A percentile compares a stretch with the other conserved stretches of the same genome.
These are phyloP conservation scores for Dynastes hyllus DNA, from an alignment of 2,888 invertebrate species.

Conservation along the genomic window DNA sequence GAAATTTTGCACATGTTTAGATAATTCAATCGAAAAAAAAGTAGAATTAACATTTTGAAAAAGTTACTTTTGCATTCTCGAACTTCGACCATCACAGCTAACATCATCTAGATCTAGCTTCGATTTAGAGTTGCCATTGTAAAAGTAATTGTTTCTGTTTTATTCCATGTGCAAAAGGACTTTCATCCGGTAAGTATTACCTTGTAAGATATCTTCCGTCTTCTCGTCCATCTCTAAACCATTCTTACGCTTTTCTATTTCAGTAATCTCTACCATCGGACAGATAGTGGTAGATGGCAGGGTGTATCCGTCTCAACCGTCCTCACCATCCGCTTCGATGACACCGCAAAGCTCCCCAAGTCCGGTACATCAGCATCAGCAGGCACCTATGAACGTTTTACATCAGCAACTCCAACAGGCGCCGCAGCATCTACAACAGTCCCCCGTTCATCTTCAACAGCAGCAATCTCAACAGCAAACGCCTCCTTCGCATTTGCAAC, in stretches of 20 bases:
- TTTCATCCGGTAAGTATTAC: slow-evolving; percentile 49
- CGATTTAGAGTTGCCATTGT: slow-evolving; percentile 27
- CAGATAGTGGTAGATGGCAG: slow-evolving; percentile 89
- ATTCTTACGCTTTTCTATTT: slow-evolving; percentile 10
- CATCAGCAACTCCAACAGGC: slow-evolving; percentile 59
- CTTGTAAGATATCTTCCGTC: slow-evolving; percentile 11
- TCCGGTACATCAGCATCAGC: slow-evolving; percentile 62
- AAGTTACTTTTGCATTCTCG: slow-evolving; percentile 39
- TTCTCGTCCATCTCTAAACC: slow-evolving; percentile 31
- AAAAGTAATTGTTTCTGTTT: slow-evolving; percentile 44
- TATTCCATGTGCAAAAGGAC: slow-evolving; percentile 49
- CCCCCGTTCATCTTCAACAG: slow-evolving; percentile 57
- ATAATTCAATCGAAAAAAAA: neutral
- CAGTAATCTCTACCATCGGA: slow-evolving; percentile 85
- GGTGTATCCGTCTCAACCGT: slow-evolving; percentile 77
- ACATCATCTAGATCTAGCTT: slow-evolving; percentile 22
- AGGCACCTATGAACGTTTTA: slow-evolving; percentile 61
- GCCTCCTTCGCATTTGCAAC: slow-evolving; percentile 61
- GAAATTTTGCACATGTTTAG: slow-evolving; percentile 34
- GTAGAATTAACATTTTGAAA: neutral
- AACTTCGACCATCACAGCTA: slow-evolving; percentile 12
- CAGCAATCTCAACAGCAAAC: slow-evolving; percentile 65
- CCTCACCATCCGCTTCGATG: slow-evolving; percentile 67
- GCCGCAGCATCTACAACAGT: slow-evolving; percentile 60
- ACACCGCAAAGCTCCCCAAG: slow-evolving; percentile 65